A percentile compares a stretch with the other conserved stretches of the same genome.
Evolutionary conservation across 2,888 invertebrate species (phyloP).

Genomic region (Philhelius pedissequus): DNA sequence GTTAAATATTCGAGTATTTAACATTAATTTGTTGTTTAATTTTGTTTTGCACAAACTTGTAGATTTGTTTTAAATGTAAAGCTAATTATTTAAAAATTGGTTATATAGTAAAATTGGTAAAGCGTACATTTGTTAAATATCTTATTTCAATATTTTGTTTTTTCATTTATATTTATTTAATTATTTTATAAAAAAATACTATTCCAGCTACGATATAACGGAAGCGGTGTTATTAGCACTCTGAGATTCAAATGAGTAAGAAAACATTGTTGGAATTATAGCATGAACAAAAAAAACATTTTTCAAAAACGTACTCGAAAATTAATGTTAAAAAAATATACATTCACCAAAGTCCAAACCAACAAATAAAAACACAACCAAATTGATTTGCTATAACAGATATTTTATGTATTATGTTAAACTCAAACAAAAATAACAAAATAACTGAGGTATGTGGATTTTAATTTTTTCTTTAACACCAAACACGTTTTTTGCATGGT

Average conservation of each 20-base stretch:
- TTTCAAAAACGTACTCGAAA: conserved; percentile 40
- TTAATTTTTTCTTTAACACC: conserved; percentile 58
- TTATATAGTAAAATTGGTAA: conserved; percentile 34
- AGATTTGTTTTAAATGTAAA: conserved; percentile 28
- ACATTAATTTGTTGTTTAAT: neutral
- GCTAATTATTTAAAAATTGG: conserved; percentile 8
- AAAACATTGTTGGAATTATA: conserved; percentile 54
- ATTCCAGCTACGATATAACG: conserved; percentile 77
- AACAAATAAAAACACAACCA: conserved; percentile 1
- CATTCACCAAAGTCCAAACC: neutral
- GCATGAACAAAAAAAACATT: conserved; percentile 20
- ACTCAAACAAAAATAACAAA: conserved; percentile 3
- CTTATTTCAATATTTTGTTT: neutral
- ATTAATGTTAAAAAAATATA: conserved; percentile 32
- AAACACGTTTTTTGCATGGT: conserved; percentile 51
- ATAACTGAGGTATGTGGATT: conserved; percentile 64
- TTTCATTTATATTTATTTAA: conserved; percentile 28
- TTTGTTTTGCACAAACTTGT: conserved; percentile 33
- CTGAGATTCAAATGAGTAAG: conserved; percentile 69
- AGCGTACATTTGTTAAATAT: neutral
- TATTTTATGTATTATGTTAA: conserved; percentile 50
- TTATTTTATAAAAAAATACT: conserved; percentile 47
- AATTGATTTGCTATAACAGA: conserved; percentile 32
- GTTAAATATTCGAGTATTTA: neutral
- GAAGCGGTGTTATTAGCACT: conserved; percentile 78